Evolutionary conservation across 2,797 vertebrate genomes (phyloP), one percentile per base, ranked within the genome.

Genomic region (Premnoplex brunnescens): DNA sequence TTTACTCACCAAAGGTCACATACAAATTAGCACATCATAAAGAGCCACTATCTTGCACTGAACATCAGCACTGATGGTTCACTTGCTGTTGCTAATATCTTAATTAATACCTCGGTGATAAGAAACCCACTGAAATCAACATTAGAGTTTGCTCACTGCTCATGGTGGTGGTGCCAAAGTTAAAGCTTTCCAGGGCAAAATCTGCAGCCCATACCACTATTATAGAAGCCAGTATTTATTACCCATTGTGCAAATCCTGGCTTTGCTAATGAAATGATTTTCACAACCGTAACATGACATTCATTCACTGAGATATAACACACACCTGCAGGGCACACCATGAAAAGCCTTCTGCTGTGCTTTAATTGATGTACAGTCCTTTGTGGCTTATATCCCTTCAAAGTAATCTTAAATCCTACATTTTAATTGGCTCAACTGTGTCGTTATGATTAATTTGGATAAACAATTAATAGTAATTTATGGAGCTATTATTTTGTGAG

Each of bases 211-310:
- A 17, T 1, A 28, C 8, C 51, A 46, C 20, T 12, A 66, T 62
- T 75, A 55, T 72, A 56, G 56, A 37, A 4, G 52, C 64, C 68
- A 77, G 66, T 12, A 46, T 56, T 23, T 23, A 78, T 83, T 82
- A 76, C 14, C 74, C 32, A 9, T 27, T 73, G 54, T 43, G 58
- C 62, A 91, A 86, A 84, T 68, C 75, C 41, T 2, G 51, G 83
- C 87, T 94, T 88, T 91, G 69, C 58, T 92, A 92, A 87, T 22
- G 34, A 93, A 91, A 79, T 73, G 37, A 72, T 92, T 86, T 81
- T 34, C 91, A 73, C 51, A 93, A 94, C 93, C 5, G 2, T 39
- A 96, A 94, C 86, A 83, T 49, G 89, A 87, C 59, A 84, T 80
- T 68, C 75, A 49, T 48, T 75, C 88, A 16, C 32, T 16, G 18